phyloP scores from a whole-genome alignment of 2,797 vertebrate genomes.

The Heliangelus exortis region DNA sequence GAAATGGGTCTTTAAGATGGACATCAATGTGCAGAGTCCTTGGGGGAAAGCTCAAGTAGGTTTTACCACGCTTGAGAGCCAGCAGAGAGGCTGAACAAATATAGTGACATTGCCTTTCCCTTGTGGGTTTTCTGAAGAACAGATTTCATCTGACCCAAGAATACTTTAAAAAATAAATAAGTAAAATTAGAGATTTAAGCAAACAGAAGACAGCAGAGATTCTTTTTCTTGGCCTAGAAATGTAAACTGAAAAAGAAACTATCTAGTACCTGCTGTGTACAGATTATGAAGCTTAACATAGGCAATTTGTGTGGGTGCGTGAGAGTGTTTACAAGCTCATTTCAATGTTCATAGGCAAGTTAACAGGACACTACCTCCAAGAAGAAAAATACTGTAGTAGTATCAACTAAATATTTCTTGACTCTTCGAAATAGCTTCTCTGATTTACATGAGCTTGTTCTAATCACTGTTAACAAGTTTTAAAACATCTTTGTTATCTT shows the following conservation, averaged over 20 bases:
- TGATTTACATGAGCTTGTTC: not conserved
- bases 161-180: not conserved
- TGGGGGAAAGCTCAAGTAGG: not conserved
- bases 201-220: not conserved
- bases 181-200: not conserved
- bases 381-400: not conserved
- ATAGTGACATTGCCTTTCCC: not conserved
- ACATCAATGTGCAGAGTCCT: not conserved
- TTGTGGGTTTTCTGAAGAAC: not conserved
- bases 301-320: not conserved
- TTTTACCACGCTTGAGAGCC: not conserved
- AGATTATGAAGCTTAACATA: not conserved
- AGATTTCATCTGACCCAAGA: not conserved
- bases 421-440: not conserved
- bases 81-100: not conserved
- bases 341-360: not conserved
- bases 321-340: not conserved
- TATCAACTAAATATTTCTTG: not conserved
- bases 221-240: not conserved
- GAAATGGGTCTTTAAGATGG: conserved; percentile 44
- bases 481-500: not conserved
- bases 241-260: not conserved
- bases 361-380: not conserved
- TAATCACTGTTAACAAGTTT: not conserved
- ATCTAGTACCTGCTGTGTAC: not conserved